Conservation (phyloP, 2,797 vertebrate genomes). For the Hypotaenidia philippensis region DNA sequence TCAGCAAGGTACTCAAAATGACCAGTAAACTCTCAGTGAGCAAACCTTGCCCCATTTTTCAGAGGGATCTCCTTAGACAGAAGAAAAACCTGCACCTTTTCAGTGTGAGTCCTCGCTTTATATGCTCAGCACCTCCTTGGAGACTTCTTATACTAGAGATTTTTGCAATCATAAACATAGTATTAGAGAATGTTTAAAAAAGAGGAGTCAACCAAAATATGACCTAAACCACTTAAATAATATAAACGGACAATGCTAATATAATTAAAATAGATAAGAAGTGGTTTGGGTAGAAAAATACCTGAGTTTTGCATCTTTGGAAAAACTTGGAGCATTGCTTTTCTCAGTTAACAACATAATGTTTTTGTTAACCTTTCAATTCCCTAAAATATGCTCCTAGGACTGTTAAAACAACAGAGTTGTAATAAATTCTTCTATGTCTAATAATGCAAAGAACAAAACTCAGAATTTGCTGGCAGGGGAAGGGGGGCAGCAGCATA, state of each 20-base stretch:
- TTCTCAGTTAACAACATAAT: rapidly evolving
- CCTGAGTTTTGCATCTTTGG: neutral
- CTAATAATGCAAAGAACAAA: neutral
- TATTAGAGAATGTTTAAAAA: neutral
- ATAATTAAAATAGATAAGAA: neutral
- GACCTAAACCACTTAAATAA: neutral
- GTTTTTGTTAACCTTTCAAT: neutral
- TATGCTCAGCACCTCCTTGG: neutral
- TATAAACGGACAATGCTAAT: neutral
- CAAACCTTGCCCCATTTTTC: neutral
- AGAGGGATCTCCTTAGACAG: neutral
- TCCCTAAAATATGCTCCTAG: neutral
- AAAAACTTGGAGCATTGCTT: neutral
- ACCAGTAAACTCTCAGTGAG: neutral
- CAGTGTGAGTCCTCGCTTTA: neutral
- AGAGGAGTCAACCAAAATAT: neutral
- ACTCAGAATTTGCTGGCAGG: neutral
- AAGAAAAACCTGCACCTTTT: neutral
- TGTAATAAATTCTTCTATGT: neutral
- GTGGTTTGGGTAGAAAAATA: neutral
- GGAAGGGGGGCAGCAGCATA: too few species aligned
- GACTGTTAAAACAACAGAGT: rapidly evolving
- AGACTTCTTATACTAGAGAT: neutral
- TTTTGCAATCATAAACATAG: neutral
- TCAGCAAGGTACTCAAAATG: neutral